phyloP scores from a whole-genome alignment of 2,888 invertebrate species.

The Galeruca laticollis region DNA sequence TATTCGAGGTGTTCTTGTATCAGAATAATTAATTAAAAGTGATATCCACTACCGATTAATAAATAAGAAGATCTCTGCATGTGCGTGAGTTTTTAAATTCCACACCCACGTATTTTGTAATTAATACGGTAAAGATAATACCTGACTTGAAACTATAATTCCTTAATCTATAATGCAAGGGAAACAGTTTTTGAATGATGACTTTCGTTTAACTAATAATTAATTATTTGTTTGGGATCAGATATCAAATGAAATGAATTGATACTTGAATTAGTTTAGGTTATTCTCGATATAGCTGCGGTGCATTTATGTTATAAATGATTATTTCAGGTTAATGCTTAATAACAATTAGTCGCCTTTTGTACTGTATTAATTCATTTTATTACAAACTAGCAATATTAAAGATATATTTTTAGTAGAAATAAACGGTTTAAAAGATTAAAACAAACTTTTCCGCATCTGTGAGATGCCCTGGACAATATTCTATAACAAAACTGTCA shows the following conservation, averaged over 20 bases:
- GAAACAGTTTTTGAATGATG: slow-evolving; percentile 42
- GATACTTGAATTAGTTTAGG: slow-evolving; percentile 15
- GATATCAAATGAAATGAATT: slow-evolving; percentile 33
- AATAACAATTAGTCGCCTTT: background rate
- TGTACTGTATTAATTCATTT: no score
- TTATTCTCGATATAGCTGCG: slow-evolving; percentile 19
- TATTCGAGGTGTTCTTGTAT: slow-evolving; percentile 32
- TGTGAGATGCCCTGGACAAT: no score
- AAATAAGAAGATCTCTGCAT: slow-evolving; percentile 24
- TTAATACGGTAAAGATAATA: slow-evolving; percentile 45
- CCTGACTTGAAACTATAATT: slow-evolving; percentile 46
- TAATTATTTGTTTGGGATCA: slow-evolving; percentile 35
- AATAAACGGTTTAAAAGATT: no score
- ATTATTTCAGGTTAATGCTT: background rate
- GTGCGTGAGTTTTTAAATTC: slow-evolving; percentile 40
- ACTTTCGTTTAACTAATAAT: slow-evolving; percentile 38
- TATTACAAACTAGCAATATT: no score
- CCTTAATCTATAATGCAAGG: slow-evolving; percentile 33
- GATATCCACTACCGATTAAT: slow-evolving; percentile 46
- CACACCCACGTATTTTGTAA: slow-evolving; percentile 44
- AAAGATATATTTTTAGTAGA: no score
- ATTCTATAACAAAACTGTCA: no score
- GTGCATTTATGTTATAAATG: slow-evolving; percentile 6
- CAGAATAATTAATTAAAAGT: slow-evolving; percentile 48
- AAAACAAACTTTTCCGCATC: no score